A percentile compares a stretch with the other conserved stretches of the same genome.
Evolutionary conservation across 2,888 invertebrate species (phyloP).

Genomic region (Carterocephalus palaemon): DNA sequence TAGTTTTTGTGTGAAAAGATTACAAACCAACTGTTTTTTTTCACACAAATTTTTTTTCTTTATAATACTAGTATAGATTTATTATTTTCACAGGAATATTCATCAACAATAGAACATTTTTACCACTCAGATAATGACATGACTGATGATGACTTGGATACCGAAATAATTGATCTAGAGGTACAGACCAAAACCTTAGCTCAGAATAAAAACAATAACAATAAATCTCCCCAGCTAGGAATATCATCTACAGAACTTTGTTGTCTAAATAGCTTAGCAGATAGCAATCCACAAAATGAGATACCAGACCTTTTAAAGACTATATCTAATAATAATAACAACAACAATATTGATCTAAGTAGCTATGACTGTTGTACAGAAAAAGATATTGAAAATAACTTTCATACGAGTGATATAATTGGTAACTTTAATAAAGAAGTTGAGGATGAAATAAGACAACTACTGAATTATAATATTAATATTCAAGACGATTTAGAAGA

Average conservation of each 20-base stretch:
- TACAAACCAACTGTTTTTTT: no score
- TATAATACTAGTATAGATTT: no score
- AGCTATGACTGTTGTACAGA: conserved; percentile 56
- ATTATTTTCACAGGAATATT: conserved; percentile 61
- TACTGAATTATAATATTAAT: conserved; percentile 70
- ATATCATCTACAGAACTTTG: conserved; percentile 8
- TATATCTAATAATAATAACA: conserved; percentile 62
- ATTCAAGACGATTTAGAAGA: conserved; percentile 72
- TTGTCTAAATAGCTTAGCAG: background rate
- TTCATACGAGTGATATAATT: conserved; percentile 71
- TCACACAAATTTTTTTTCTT: no score
- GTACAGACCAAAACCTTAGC: conserved; percentile 44
- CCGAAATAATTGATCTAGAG: conserved; percentile 45
- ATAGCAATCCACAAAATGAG: conserved; percentile 45
- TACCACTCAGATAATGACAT: conserved; percentile 76
- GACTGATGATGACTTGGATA: conserved; percentile 71
- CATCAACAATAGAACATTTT: conserved; percentile 68
- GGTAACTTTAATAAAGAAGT: conserved; percentile 80
- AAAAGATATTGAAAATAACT: conserved; percentile 71
- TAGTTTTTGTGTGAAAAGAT: no score
- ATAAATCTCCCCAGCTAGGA: conserved; percentile 16
- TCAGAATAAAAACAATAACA: conserved; percentile 42
- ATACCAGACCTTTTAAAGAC: conserved; percentile 71
- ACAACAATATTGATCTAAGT: conserved; percentile 36
- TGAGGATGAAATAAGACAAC: conserved; percentile 77